Evolutionary conservation across 2,888 invertebrate genomes (phyloP).

Genomic region (Sphinx pinastri): DNA sequence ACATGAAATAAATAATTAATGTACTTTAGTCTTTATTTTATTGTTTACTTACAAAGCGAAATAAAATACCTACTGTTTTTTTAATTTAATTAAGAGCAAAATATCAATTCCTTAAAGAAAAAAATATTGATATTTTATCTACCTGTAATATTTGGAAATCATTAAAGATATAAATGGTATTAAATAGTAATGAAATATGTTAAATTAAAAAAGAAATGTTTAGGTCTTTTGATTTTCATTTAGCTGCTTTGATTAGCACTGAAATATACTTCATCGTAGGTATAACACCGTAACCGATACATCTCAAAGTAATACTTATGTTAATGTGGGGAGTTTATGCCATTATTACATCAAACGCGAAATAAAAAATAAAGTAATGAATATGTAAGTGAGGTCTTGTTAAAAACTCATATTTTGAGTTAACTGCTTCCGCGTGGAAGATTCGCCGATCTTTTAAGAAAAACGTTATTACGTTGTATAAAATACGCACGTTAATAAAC

Average conservation of each 20-base stretch:
- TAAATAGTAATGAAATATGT: too few relatives aligned
- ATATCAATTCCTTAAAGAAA: too few relatives aligned
- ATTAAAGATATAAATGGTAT: too few relatives aligned
- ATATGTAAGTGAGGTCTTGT: conserved; percentile 48
- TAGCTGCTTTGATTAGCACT: background rate
- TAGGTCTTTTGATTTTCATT: too few relatives aligned
- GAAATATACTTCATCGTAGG: background rate
- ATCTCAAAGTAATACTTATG: conserved; percentile 14
- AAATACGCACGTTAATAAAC: conserved; percentile 4
- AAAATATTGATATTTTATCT: background rate
- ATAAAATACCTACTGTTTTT: too few relatives aligned
- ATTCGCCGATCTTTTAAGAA: conserved; percentile 31
- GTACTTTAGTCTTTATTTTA: too few relatives aligned
- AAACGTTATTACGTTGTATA: conserved; percentile 12
- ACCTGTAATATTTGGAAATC: too few relatives aligned
- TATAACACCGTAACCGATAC: conserved; percentile 2
- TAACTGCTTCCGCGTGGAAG: conserved; percentile 43
- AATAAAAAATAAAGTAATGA: conserved; percentile 20
- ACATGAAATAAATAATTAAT: too few relatives aligned
- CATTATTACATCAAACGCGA: conserved; percentile 21
- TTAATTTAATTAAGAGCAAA: too few relatives aligned
- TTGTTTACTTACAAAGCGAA: too few relatives aligned
- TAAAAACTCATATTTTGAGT: conserved; percentile 64
- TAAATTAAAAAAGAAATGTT: background rate
- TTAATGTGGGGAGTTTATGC: conserved; percentile 19